Percentiles rank a stretch among this genome's conserved stretches.
phyloP scores from a whole-genome alignment of 1,140 invertebrate species.

The Bacillus rossius region DNA sequence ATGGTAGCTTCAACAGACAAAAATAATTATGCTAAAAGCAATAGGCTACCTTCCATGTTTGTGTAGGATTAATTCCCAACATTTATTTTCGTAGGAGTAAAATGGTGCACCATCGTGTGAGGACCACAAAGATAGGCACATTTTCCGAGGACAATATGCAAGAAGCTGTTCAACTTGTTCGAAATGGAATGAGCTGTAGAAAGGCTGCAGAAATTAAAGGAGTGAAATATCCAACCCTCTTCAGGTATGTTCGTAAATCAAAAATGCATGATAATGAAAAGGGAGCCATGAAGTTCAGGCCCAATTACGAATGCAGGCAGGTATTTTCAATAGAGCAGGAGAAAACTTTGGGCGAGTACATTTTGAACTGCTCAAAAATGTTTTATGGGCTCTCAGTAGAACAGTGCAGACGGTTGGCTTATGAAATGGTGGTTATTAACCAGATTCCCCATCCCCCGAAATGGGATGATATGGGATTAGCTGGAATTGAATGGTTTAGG shows the following conservation, averaged over 20 bases:
- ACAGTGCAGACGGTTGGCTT: conserved; percentile 29
- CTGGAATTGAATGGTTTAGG: conserved; percentile 23
- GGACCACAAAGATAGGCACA: not conserved
- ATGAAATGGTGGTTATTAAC: conserved; percentile 30
- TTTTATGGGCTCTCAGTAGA: conserved; percentile 30
- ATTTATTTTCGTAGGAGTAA: not conserved
- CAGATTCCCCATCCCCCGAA: conserved; percentile 21
- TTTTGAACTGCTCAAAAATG: conserved; percentile 30
- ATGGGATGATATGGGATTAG: conserved; percentile 10
- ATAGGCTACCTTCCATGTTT: no score
- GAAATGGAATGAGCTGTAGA: not conserved
- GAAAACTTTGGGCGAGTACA: conserved; percentile 23
- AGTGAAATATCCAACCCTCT: not conserved
- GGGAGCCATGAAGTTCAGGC: not conserved
- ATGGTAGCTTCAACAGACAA: no score
- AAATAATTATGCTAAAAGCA: no score
- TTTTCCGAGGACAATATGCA: not conserved
- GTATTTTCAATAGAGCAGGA: conserved; percentile 15
- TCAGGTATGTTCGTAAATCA: not conserved
- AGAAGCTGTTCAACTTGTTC: not conserved
- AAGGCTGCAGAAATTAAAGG: not conserved
- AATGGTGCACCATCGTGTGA: not conserved
- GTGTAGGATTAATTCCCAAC: no score
- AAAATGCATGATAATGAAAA: not conserved
- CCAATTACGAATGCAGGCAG: not conserved